phyloP scores from a whole-genome alignment of 1,140 invertebrate genomes.

The Oppia nitens region DNA sequence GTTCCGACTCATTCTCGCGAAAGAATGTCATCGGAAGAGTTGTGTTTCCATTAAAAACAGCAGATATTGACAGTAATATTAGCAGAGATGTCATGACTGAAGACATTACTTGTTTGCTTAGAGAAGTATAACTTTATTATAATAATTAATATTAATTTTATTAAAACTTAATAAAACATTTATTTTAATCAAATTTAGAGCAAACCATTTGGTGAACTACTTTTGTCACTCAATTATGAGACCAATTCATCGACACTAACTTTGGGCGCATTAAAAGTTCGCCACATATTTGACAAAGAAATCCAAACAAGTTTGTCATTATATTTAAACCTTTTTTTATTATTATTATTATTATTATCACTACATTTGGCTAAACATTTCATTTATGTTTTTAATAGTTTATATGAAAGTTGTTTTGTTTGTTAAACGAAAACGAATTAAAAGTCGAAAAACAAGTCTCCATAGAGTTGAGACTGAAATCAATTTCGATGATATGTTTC shows the following conservation, averaged over 20 bases:
- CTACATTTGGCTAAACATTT: constrained; percentile 12
- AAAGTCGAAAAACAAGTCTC: constrained; percentile 10
- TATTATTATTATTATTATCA: too few relatives aligned
- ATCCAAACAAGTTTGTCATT: not conserved
- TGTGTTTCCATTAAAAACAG: constrained; percentile 18
- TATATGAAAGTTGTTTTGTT: constrained; percentile 17
- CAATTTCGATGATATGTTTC: constrained; percentile 17
- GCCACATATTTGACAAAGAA: not conserved
- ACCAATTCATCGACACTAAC: not conserved
- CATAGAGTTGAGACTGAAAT: constrained; percentile 2
- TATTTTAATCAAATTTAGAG: not conserved
- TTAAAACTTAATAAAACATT: not conserved
- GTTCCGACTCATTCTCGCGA: constrained; percentile 25
- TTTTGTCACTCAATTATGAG: not conserved
- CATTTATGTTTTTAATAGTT: constrained; percentile 19
- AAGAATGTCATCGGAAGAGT: constrained; percentile 27
- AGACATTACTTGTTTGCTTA: constrained; percentile 17
- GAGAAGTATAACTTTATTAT: too few relatives aligned
- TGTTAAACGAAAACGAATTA: constrained; percentile 14
- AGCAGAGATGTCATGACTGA: constrained; percentile 13
- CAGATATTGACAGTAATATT: constrained; percentile 13
- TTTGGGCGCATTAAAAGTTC: not conserved
- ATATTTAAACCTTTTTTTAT: not conserved
- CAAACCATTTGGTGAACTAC: not conserved
- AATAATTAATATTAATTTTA: not conserved